These are phyloP conservation scores for Perca schrenkii DNA, from an alignment of 2,113 vertebrate species.

Conservation along the genomic window DNA sequence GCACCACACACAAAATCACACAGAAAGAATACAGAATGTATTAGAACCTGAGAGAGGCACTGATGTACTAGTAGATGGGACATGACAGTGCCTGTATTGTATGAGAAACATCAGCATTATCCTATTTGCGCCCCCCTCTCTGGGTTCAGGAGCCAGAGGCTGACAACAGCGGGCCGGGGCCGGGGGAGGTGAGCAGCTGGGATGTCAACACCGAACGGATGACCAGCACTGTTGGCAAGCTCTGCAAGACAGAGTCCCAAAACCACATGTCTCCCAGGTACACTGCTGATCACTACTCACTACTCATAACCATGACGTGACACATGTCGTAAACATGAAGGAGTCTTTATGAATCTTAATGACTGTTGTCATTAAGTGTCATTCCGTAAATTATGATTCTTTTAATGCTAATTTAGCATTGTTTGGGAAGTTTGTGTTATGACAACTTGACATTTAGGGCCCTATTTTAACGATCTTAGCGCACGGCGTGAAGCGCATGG, in stretches of 20 bases:
- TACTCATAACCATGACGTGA: too few relatives aligned
- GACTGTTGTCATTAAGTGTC: too few relatives aligned
- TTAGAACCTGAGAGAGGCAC: not conserved
- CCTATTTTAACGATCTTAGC: too few relatives aligned
- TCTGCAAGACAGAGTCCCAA: conserved; percentile 84
- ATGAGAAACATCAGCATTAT: conserved; percentile 35
- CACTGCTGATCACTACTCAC: not conserved
- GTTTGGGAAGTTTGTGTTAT: too few relatives aligned
- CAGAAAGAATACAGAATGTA: not conserved
- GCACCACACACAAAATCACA: not conserved
- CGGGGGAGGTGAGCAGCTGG: conserved; percentile 78
- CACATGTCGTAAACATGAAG: too few relatives aligned
- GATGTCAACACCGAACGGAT: conserved; percentile 78
- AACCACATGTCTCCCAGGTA: conserved; percentile 86
- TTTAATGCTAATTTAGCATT: too few relatives aligned
- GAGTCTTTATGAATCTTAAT: too few relatives aligned
- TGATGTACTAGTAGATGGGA: not conserved
- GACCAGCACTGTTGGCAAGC: conserved; percentile 78
- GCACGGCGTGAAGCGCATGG: too few relatives aligned
- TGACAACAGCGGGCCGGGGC: conserved; percentile 68
- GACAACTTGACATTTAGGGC: too few relatives aligned
- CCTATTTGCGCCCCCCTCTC: conserved; percentile 7
- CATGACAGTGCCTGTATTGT: conserved; percentile 12
- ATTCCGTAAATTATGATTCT: too few relatives aligned
- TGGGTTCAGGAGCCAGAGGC: conserved; percentile 75